phyloP scores from a whole-genome alignment of 2,113 vertebrate species.

The Odontesthes bonariensis region DNA sequence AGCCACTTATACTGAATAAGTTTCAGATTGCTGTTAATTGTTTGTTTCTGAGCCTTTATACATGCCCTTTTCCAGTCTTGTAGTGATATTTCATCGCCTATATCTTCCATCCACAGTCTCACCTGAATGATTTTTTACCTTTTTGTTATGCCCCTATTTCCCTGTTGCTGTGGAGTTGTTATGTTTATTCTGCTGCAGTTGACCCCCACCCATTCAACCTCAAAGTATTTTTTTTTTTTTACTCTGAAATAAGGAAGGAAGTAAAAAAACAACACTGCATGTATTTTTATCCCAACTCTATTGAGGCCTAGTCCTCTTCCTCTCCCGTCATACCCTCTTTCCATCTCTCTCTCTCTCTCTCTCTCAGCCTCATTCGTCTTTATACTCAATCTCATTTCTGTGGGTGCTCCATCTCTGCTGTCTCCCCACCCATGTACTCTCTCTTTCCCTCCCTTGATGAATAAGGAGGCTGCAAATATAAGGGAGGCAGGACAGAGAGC shows the following conservation, averaged over 20 bases:
- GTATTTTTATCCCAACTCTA: constrained; percentile 65
- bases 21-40: too few relatives aligned
- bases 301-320: constrained; percentile 34
- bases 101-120: too few relatives aligned
- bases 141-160: constrained; percentile 6
- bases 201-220: background rate
- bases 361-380: constrained; percentile 34
- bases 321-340: constrained; percentile 27
- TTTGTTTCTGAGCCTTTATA: too few relatives aligned
- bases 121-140: background rate
- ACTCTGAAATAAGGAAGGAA: constrained; percentile 35
- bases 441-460: constrained; percentile 29
- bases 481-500: constrained; percentile 41
- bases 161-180: constrained; percentile 38
- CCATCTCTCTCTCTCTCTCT: constrained; percentile 8
- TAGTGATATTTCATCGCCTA: too few relatives aligned
- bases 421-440: constrained; percentile 13
- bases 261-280: constrained; percentile 40
- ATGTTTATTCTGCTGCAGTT: constrained; percentile 30
- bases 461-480: constrained; percentile 57
- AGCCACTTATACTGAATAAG: too few relatives aligned
- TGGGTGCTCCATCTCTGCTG: constrained; percentile 20
- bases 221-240: constrained; percentile 2
- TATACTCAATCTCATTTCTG: constrained; percentile 9
- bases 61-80: too few relatives aligned